These are phyloP conservation scores for Mormyrops attenuatus DNA, from an alignment of 2,797 vertebrate genomes.

Conservation along the genomic window DNA sequence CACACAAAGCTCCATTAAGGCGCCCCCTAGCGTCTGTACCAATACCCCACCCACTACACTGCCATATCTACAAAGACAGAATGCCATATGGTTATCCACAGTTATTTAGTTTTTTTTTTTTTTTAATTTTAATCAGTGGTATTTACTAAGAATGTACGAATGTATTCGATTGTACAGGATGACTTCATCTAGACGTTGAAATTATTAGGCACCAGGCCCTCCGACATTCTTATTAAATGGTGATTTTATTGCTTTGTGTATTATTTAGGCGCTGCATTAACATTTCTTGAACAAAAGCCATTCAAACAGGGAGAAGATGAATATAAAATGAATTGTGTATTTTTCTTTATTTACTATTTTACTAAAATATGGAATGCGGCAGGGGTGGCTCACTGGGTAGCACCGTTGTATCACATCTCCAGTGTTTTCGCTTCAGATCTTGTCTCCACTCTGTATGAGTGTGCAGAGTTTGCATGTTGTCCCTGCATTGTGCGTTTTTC, in stretches of 20 bases:
- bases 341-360: not conserved
- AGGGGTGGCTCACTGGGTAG: not conserved
- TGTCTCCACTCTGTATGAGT: not conserved
- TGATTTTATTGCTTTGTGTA: not conserved
- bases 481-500: not conserved
- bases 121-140: not conserved
- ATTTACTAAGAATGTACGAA: not conserved
- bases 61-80: not conserved
- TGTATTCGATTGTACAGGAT: not conserved
- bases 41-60: constrained; percentile 18
- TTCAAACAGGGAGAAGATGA: not conserved
- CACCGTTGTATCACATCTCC: not conserved
- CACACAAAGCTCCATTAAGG: constrained; percentile 28
- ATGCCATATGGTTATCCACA: not conserved
- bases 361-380: not conserved
- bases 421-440: not conserved
- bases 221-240: not conserved
- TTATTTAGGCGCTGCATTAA: not conserved
- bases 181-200: not conserved
- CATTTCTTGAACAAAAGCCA: not conserved
- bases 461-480: not conserved
- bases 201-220: not conserved
- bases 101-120: not conserved
- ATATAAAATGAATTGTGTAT: not conserved
- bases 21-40: constrained; percentile 23